Evolutionary conservation across 1,140 invertebrate genomes (phyloP), one percentile per base, ranked within the genome.

Genomic region (Caenorhabditis brenneri): DNA sequence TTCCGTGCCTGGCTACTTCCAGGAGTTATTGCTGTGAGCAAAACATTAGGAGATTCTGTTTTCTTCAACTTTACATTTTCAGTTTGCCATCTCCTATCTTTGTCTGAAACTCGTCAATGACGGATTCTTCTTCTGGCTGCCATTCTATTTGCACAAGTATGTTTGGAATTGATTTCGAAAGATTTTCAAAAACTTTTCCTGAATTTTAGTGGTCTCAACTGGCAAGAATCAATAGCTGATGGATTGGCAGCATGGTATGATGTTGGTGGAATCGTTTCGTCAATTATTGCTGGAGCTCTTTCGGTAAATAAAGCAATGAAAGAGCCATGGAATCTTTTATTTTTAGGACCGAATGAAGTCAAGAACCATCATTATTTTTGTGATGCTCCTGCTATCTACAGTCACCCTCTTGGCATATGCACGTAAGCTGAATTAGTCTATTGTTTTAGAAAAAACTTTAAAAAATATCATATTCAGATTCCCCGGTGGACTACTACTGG

Each of bases 111-210:
- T 93, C 39, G 92, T 92, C 16, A 92, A 92, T 86, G 93, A 93
- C 86, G 92, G 92, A 15, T 93, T 93, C 86, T 92, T 93, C 90
- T 93, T 93, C 88, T 93, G 92, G 92, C 87, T 93, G 12, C 92
- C 92, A 33, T 92, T 91, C 81, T 93, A 93, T 83, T 86, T 93
- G 6, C 53, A 55, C 65, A 74, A 74, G 65, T 74, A 58, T 0
- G 15, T 1, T 36, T 1, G 7, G 1, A 7, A 12, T 36, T 6
- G 3, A 19, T 33, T 33, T 9, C 10, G 10, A 22, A 19, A 2
- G n/a, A n/a, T n/a, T 65, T 1, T 36, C 15, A 65, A 22, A 27
- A n/a, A 9, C 1, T 10, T 0, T 36, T 16, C 22, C 16, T 16
- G 9, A 16, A 22, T 55, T 42, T 33, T n/a, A 49, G 48, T 79